These are phyloP conservation scores for Pangasius sanitwongsei DNA, from an alignment of 2,797 vertebrate species.

Conservation along the genomic window DNA sequence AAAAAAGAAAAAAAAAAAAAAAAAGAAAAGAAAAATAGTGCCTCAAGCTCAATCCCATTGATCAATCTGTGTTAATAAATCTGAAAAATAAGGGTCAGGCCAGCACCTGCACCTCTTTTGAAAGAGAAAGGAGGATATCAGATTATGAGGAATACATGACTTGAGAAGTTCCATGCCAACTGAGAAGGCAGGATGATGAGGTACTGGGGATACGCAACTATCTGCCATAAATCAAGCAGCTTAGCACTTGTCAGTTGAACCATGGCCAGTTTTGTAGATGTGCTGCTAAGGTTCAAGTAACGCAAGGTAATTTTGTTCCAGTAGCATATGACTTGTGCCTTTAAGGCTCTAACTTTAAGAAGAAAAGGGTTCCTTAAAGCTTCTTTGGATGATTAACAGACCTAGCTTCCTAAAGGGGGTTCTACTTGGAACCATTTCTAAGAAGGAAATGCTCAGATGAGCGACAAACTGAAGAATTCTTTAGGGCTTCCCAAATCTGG, in stretches of 20 bases:
- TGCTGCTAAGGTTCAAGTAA: background rate
- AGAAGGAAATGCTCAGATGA: background rate
- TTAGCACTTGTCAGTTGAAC: background rate
- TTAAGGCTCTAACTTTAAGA: background rate
- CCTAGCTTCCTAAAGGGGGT: background rate
- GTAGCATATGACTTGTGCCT: background rate
- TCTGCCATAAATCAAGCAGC: background rate
- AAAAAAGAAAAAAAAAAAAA: too few species aligned
- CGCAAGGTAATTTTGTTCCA: background rate
- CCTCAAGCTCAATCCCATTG: constrained; percentile 11
- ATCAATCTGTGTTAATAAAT: constrained; percentile 7
- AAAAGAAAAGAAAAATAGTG: too few species aligned
- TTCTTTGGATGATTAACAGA: background rate
- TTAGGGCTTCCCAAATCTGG: background rate
- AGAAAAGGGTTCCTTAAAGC: background rate
- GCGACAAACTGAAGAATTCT: background rate
- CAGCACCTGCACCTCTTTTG: background rate
- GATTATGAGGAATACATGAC: background rate
- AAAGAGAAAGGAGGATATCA: background rate
- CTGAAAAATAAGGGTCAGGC: background rate
- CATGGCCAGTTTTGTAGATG: background rate
- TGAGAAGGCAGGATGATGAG: background rate
- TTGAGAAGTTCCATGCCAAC: background rate
- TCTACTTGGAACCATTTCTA: background rate
- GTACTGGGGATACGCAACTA: background rate